Evolutionary conservation across 2,113 vertebrate species (phyloP), one percentile per base, ranked within the genome.

Genomic region (Callaeas wilsoni): DNA sequence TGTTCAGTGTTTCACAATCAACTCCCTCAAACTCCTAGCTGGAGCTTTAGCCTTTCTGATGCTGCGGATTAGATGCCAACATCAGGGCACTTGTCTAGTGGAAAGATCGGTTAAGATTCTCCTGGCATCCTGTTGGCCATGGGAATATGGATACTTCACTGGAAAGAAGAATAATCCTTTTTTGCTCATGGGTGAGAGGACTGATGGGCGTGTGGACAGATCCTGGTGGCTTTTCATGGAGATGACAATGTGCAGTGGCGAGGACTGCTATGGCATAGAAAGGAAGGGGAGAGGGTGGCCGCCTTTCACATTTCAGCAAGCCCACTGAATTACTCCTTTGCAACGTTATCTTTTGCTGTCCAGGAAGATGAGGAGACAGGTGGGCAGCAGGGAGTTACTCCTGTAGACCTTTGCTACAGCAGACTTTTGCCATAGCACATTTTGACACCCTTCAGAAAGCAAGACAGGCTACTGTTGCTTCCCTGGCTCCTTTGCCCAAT

Each of bases 171-270:
- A 12, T 35, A 59, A 56, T 46, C 8, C 3, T 6, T 32, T 55
- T 83, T 69, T 53, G 12, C n/a, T 76, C 2, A 13, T 7, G 11
- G 14, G 16, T 44, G 41, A 69, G 44, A 82, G 6, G 19, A 60
- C 33, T 14, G 13, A 87, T 30, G 14, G 2, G 1, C 1, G 0
- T 4, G 2, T 16, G 52, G 16, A 15, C 30, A 71, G 44, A 17
- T 25, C 18, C 64, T 56, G 5, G 4, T 69, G 42, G 16, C 8
- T 70, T 47, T 16, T 35, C 7, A 10, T 6, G 10, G 37, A 68
- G n/a, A 17, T 33, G 16, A 11, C 25, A 57, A 13, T 0, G 0
- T 33, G 37, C 56, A 82, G 16, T 13, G 33, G 10, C 0, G 2
- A 79, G 42, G 15, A 13, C 39, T 76, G 23, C 10, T 52, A 2